These are phyloP conservation scores for Pantherophis vulpinus DNA, from an alignment of 2,797 vertebrate species.

Conservation along the genomic window DNA sequence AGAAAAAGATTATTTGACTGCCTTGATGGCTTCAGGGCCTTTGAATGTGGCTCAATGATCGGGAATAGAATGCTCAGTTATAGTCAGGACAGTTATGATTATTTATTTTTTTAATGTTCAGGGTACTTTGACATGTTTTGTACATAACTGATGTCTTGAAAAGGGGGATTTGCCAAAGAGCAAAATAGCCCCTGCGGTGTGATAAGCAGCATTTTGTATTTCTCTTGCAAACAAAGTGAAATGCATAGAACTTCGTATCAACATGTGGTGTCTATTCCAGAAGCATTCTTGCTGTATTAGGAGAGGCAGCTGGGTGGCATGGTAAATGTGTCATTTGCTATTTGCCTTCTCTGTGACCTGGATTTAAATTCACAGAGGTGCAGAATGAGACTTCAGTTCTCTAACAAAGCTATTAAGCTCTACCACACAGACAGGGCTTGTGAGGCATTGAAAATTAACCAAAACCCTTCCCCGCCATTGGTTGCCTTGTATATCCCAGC, in stretches of 20 bases:
- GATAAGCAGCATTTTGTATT: constrained; percentile 53
- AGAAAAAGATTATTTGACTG: not conserved
- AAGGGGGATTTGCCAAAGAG: constrained; percentile 48
- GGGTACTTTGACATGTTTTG: constrained; percentile 15
- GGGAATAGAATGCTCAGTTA: not conserved
- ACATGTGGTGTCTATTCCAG: constrained; percentile 66
- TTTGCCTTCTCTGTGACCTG: constrained; percentile 80
- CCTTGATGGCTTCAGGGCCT: constrained; percentile 43
- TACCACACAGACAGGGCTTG: constrained; percentile 68
- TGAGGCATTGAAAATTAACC: constrained; percentile 66
- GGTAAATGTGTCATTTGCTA: constrained; percentile 77
- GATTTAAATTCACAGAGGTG: constrained; percentile 75
- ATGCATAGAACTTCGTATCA: constrained; percentile 61
- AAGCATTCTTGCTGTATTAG: constrained; percentile 66
- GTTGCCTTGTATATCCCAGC: constrained; percentile 31
- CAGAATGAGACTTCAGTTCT: constrained; percentile 77
- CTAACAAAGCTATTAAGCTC: constrained; percentile 71
- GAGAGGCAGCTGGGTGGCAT: constrained; percentile 75
- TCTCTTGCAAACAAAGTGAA: constrained; percentile 59
- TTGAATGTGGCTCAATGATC: constrained; percentile 39
- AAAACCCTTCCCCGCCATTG: constrained; percentile 43
- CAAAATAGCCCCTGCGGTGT: constrained; percentile 65
- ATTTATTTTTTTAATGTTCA: constrained; percentile 42
- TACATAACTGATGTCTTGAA: constrained; percentile 53
- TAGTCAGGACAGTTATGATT: constrained; percentile 23